phyloP scores from a whole-genome alignment of 2,113 vertebrate species.

The Casuarius casuarius region DNA sequence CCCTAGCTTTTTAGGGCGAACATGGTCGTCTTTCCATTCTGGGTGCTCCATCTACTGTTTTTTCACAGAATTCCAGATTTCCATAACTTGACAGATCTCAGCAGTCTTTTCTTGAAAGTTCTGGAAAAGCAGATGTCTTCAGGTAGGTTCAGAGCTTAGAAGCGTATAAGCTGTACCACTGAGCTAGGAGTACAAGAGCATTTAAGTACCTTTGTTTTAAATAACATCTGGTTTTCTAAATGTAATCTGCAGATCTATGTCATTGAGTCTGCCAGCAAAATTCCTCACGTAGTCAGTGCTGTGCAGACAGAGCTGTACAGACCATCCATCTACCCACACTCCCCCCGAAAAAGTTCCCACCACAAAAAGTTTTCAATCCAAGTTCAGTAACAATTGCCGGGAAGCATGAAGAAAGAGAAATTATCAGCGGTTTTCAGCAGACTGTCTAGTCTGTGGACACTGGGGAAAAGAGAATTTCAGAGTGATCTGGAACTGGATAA shows the following conservation, averaged over 20 bases:
- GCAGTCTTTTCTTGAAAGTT: not conserved
- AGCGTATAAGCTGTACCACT: not conserved
- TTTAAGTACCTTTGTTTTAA: conserved; percentile 31
- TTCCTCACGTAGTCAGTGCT: not conserved
- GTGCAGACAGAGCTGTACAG: not conserved
- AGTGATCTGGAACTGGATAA: not conserved
- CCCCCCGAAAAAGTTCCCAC: not conserved
- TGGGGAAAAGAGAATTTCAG: not conserved
- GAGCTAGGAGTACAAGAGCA: not conserved
- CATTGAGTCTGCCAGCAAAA: not conserved
- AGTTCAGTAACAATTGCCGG: not conserved
- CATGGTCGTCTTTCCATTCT: not conserved
- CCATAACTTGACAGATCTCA: not conserved
- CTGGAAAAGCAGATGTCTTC: not conserved
- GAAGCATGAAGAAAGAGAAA: not conserved
- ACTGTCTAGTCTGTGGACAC: not conserved
- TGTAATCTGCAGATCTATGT: not conserved
- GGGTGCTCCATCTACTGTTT: not conserved
- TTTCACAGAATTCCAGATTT: not conserved
- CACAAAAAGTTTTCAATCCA: not conserved
- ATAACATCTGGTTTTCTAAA: not conserved
- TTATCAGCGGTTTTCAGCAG: not conserved
- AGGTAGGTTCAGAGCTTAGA: not conserved
- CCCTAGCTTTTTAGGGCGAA: not conserved
- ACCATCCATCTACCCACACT: not conserved